Evolutionary conservation across 2,113 vertebrate species (phyloP).

Genomic region (Festucalex cinctus): DNA sequence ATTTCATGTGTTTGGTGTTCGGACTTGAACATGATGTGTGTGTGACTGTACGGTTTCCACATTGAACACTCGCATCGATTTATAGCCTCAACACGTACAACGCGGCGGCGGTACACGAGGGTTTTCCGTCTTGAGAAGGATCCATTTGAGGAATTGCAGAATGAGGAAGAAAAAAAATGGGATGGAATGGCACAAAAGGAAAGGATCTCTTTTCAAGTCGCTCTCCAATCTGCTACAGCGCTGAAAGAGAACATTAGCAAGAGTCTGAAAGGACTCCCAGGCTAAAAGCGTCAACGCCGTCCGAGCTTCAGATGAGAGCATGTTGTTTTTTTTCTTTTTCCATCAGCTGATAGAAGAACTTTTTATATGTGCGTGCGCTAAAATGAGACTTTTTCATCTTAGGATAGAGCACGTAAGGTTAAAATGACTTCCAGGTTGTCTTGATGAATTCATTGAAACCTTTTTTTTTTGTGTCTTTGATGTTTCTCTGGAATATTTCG

Average conservation of each 20-base stretch:
- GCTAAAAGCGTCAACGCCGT: conserved; percentile 33
- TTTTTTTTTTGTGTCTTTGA: not conserved
- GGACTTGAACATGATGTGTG: too few species aligned
- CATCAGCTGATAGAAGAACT: conserved; percentile 19
- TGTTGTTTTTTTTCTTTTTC: too few species aligned
- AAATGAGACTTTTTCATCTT: conserved; percentile 19
- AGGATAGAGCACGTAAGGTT: conserved; percentile 3
- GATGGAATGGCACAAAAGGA: conserved; percentile 48
- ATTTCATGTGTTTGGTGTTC: not conserved
- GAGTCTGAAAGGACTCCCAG: conserved; percentile 25
- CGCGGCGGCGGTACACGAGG: conserved; percentile 21
- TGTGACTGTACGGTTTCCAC: not conserved
- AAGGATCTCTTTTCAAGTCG: conserved; percentile 25
- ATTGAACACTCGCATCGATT: not conserved
- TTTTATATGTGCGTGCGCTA: conserved; percentile 9
- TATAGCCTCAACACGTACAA: not conserved
- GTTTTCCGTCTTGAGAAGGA: conserved; percentile 40
- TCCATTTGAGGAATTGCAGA: conserved; percentile 33
- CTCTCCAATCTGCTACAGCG: conserved; percentile 12
- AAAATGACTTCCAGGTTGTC: conserved; percentile 19
- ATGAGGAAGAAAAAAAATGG: conserved; percentile 25
- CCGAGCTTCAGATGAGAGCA: conserved; percentile 14
- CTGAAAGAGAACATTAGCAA: conserved; percentile 30
- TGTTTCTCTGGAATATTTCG: conserved; percentile 12
- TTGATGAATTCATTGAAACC: conserved; percentile 13